phyloP scores from a whole-genome alignment of 1,140 invertebrate genomes.

The Archivesica marissinica region DNA sequence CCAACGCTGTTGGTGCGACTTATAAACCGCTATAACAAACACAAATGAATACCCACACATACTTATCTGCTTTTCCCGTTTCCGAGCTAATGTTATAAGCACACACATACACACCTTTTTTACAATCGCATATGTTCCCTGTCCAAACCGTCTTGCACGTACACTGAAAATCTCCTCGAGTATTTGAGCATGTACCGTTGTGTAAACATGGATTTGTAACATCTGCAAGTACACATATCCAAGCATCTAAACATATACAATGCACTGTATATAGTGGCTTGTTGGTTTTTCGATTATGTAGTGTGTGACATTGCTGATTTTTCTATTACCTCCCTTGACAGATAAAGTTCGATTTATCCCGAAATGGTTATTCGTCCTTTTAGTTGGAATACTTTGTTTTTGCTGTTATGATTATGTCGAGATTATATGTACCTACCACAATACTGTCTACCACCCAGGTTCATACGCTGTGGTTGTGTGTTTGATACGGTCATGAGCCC shows the following conservation, averaged over 20 bases:
- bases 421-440: not conserved
- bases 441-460: not conserved
- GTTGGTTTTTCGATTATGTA: not conserved
- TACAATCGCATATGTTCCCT: slow-evolving; percentile 4
- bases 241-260: not conserved
- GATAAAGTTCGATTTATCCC: too few relatives aligned
- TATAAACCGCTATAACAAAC: not conserved
- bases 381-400: too few relatives aligned
- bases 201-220: slow-evolving; percentile 9
- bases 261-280: not conserved
- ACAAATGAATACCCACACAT: not conserved
- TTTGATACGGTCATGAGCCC: not conserved
- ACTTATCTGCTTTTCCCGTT: not conserved
- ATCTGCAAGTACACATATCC: not conserved
- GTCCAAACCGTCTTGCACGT: slow-evolving; percentile 3
- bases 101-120: slow-evolving; percentile 6
- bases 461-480: not conserved
- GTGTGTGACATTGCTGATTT: too few relatives aligned
- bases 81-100: not conserved
- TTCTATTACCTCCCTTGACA: too few relatives aligned
- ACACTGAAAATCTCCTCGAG: not conserved
- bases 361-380: too few relatives aligned
- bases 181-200: not conserved
- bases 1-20: not conserved
- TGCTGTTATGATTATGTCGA: not conserved